These are phyloP conservation scores for Tanypteryx hageni DNA, from an alignment of 2,888 invertebrate genomes.

Conservation along the genomic window DNA sequence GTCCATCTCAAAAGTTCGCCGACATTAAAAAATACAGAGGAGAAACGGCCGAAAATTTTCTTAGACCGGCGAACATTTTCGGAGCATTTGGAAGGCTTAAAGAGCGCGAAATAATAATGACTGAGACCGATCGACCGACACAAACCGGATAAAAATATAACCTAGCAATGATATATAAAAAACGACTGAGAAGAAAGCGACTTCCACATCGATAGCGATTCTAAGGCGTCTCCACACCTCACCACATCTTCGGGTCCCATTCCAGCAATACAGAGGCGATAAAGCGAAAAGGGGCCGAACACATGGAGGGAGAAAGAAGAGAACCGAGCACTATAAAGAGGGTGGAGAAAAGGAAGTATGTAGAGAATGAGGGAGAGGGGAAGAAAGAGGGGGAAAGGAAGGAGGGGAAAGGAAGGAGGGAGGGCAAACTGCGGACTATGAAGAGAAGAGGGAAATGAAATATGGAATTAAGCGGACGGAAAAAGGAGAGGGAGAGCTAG, in stretches of 20 bases:
- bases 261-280: background rate
- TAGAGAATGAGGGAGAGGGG: background rate
- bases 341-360: background rate
- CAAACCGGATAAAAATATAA: background rate
- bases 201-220: too few species aligned
- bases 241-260: background rate
- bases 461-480: background rate
- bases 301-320: background rate
- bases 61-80: background rate
- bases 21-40: background rate
- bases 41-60: background rate
- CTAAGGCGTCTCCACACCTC: background rate
- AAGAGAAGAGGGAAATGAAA: background rate
- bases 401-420: background rate
- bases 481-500: background rate
- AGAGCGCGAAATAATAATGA: background rate
- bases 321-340: background rate
- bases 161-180: background rate
- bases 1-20: background rate
- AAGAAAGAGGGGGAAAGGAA: conserved; percentile 10
- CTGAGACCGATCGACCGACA: background rate
- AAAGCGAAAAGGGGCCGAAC: background rate
- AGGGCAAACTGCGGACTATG: background rate
- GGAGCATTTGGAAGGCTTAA: background rate
- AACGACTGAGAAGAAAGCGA: too few species aligned